Evolutionary conservation across 2,797 vertebrate genomes (phyloP), one percentile per base, ranked within the genome.

Genomic region (Enteromius fasciolatus): DNA sequence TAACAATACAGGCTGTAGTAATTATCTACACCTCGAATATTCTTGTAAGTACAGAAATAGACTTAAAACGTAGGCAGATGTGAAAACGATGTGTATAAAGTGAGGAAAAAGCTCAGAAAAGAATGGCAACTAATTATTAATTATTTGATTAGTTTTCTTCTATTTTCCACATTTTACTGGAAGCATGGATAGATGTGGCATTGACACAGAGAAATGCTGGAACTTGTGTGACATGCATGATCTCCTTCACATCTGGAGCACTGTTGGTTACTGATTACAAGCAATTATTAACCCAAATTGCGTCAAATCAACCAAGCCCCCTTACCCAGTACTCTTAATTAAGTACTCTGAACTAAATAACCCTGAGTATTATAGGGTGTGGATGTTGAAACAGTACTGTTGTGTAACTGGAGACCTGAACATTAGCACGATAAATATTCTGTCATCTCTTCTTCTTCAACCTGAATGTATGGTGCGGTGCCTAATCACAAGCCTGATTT

Each of bases 401-500:
- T 59, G 10, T 59, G 25, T 44, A 25, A 57, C 31, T 52, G 20
- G 17, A 52, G 17, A 73, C 28, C 3, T 63, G 44, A 50, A 66
- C 33, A 17, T 54, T 36, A 78, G 59, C n/a, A 39, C 31, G 28
- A 54, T 20, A 31, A 14, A 64, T 28, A 57, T n/a, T 78, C 25
- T 33, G 61, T 9, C 61, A 64, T 64, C 61, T 64, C 28, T 33
- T 64, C 0, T 18, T 15, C 28, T 33, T 64, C 15, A 64, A 18
- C 61, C 9, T 28, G 33, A 44, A 44, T 36, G 61, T 33, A 9
- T 23, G 31, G 15, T 68, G 46, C 31, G 31, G 15, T 68, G 46
- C 31, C 25, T 73, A 39, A 64, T 66, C n/a, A 6, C 2, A 76
- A 25, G 63, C 14, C 73, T 52, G 63, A 76, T 92, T 87, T 15